Conservation (phyloP, 2,797 vertebrate species). For the Denticeps clupeoides region DNA sequence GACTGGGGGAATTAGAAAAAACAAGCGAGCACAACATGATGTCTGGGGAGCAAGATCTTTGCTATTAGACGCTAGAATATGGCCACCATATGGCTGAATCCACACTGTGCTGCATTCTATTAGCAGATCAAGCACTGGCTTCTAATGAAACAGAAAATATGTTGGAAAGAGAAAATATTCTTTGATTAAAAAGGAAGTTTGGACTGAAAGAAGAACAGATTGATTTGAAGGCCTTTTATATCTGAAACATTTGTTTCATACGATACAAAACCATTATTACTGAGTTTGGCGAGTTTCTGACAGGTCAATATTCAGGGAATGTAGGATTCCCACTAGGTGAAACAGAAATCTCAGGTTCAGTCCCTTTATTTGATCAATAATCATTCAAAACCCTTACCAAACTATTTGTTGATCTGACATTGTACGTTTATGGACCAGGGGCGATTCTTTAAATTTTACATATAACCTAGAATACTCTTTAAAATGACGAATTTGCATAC, state of each 20-base stretch:
- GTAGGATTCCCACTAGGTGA: not conserved
- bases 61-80: not conserved
- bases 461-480: too few species aligned
- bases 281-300: not conserved
- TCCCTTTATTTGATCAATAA: too few species aligned
- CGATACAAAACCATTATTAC: not conserved
- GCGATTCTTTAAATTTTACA: too few species aligned
- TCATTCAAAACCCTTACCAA: too few species aligned
- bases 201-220: not conserved
- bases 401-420: too few species aligned
- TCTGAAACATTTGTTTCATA: too few species aligned
- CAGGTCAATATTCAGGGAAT: conserved; percentile 12
- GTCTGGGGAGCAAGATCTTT: not conserved
- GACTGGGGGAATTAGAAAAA: not conserved
- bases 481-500: too few species aligned
- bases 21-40: not conserved
- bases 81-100: not conserved
- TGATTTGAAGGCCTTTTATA: too few species aligned
- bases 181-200: not conserved
- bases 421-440: too few species aligned
- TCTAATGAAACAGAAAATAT: not conserved
- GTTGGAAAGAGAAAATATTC: not conserved
- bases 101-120: not conserved
- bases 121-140: not conserved
- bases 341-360: too few species aligned